Conservation (phyloP, 1,140 invertebrate species). For the Pachypsylla venusta region DNA sequence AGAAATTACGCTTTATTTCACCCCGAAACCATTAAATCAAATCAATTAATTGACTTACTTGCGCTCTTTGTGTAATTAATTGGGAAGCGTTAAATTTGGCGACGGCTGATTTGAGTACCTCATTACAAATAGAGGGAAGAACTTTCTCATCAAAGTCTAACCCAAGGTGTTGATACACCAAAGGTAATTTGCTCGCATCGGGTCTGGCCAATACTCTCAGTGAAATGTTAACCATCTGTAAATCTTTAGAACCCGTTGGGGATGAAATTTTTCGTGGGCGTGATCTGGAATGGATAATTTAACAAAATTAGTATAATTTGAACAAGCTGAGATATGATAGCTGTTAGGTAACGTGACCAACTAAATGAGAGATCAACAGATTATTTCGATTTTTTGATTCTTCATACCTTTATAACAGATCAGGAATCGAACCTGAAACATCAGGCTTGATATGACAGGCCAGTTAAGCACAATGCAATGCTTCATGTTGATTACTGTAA, state of each 20-base stretch:
- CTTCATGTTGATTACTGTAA: too few species aligned
- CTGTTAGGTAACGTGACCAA: too few species aligned
- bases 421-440: too few species aligned
- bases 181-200: slow-evolving; percentile 60
- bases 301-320: too few species aligned
- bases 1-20: neutral
- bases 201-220: slow-evolving; percentile 89
- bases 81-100: slow-evolving; percentile 99
- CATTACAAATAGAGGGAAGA: slow-evolving; percentile 96
- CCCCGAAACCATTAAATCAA: too few species aligned
- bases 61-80: slow-evolving; percentile 94
- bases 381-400: too few species aligned
- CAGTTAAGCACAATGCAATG: too few species aligned
- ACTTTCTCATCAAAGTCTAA: slow-evolving; percentile 82
- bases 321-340: too few species aligned
- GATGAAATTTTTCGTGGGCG: slow-evolving; percentile 91
- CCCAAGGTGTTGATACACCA: slow-evolving; percentile 79
- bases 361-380: too few species aligned
- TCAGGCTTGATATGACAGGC: too few species aligned
- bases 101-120: slow-evolving; percentile 97
- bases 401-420: too few species aligned
- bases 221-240: slow-evolving; percentile 99
- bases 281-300: slow-evolving; percentile 37
- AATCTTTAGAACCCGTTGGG: slow-evolving; percentile 95
- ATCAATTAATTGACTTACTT: slow-evolving; percentile 42